These are phyloP conservation scores for Yponomeuta malinellus DNA, from an alignment of 2,888 invertebrate species.

Conservation along the genomic window DNA sequence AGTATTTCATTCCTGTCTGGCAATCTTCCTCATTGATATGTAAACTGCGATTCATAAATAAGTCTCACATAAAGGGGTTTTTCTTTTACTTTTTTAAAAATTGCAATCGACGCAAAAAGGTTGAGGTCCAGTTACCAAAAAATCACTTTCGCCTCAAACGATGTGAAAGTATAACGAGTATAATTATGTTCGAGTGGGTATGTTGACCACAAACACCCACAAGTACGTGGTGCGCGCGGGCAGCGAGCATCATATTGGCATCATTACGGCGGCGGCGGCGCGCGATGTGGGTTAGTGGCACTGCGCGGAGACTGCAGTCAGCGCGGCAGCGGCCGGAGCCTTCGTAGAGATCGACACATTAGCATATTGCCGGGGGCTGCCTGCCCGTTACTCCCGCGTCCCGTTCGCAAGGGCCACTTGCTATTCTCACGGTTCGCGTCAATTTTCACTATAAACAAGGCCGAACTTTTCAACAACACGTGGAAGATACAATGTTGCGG, in stretches of 20 bases:
- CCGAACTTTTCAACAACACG: background rate
- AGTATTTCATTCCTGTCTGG: background rate
- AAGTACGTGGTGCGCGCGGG: background rate
- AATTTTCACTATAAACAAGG: constrained; percentile 33
- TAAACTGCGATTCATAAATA: background rate
- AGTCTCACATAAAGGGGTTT: background rate
- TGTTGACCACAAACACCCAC: constrained; percentile 45
- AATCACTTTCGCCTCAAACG: constrained; percentile 56
- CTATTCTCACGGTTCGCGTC: constrained; percentile 50
- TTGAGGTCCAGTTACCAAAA: constrained; percentile 9
- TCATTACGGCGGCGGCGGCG: constrained; percentile 35
- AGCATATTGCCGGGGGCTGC: constrained; percentile 61
- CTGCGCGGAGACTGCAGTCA: constrained; percentile 32
- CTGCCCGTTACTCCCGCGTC: constrained; percentile 60
- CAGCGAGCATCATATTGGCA: constrained; percentile 38
- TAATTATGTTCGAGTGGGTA: constrained; percentile 49
- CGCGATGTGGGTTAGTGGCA: constrained; percentile 71
- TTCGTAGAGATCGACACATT: constrained; percentile 50
- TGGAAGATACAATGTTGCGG: background rate
- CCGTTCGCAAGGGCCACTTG: constrained; percentile 48
- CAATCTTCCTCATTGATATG: background rate
- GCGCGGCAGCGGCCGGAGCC: constrained; percentile 38
- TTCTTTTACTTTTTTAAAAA: background rate
- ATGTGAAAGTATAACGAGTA: constrained; percentile 69
- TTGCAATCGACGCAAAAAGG: background rate